phyloP scores from a whole-genome alignment of 2,797 vertebrate species.

The Clarias fuscus region DNA sequence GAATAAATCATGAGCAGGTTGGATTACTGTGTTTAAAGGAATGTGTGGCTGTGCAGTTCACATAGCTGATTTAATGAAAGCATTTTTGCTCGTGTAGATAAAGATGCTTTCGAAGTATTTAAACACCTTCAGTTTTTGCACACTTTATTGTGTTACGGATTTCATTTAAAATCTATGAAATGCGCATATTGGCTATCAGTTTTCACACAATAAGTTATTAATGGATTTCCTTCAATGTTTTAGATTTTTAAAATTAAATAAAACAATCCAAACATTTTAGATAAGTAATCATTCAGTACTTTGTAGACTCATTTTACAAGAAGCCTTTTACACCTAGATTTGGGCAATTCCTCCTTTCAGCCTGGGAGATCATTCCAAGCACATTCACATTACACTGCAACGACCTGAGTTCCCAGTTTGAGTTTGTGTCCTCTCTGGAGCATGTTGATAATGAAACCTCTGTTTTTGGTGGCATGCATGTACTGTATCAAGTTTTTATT shows the following conservation, averaged over 20 bases:
- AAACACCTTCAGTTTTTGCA: not conserved
- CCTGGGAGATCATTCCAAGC: not conserved
- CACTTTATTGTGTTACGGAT: not conserved
- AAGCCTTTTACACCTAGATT: not conserved
- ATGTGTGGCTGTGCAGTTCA: not conserved
- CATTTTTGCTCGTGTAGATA: not conserved
- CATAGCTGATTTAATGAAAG: not conserved
- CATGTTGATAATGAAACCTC: not conserved
- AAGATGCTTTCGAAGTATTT: not conserved
- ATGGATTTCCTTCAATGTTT: too few relatives aligned
- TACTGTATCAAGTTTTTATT: too few relatives aligned
- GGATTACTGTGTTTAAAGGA: constrained; percentile 2
- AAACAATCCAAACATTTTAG: not conserved
- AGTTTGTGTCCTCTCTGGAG: not conserved
- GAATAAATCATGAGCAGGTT: constrained; percentile 5
- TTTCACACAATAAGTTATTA: not conserved
- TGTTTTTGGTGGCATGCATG: not conserved
- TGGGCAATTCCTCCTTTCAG: not conserved
- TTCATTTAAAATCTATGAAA: not conserved
- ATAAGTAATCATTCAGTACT: not conserved
- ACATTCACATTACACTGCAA: not conserved
- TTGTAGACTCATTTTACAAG: not conserved
- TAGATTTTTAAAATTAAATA: too few relatives aligned
- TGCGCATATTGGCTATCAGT: too few relatives aligned
- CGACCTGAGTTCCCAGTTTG: not conserved